Conservation (phyloP, 2,113 vertebrate genomes). For the Cercocebus atys region DNA sequence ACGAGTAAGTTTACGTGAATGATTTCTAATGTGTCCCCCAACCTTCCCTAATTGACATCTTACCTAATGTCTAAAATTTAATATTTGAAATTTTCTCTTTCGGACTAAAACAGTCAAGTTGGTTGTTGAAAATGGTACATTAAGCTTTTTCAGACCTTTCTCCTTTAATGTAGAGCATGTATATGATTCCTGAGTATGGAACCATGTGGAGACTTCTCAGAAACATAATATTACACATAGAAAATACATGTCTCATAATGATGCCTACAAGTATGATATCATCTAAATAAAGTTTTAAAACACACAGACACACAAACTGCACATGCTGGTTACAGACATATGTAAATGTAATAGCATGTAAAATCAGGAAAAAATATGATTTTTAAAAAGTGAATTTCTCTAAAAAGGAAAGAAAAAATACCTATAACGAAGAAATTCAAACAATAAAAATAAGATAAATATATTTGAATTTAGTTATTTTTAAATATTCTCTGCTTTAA, state of each 20-base stretch:
- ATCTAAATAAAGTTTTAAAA: background rate
- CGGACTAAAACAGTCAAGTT: background rate
- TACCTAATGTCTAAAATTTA: background rate
- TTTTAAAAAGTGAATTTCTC: background rate
- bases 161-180: background rate
- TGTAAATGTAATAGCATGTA: background rate
- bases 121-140: background rate
- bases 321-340: background rate
- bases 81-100: constrained; percentile 20
- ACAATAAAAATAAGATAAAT: background rate
- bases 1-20: constrained; percentile 3
- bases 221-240: background rate
- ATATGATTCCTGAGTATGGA: background rate
- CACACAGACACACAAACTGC: background rate
- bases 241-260: background rate
- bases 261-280: background rate
- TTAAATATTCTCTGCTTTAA: constrained; percentile 5
- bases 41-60: background rate
- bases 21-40: background rate
- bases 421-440: constrained; percentile 25
- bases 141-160: background rate
- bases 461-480: constrained; percentile 1
- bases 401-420: background rate
- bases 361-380: background rate
- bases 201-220: background rate